Percentiles rank a stretch among this genome's conserved stretches.
phyloP scores from a whole-genome alignment of 2,888 invertebrate genomes.

The Andrena bucephala region DNA sequence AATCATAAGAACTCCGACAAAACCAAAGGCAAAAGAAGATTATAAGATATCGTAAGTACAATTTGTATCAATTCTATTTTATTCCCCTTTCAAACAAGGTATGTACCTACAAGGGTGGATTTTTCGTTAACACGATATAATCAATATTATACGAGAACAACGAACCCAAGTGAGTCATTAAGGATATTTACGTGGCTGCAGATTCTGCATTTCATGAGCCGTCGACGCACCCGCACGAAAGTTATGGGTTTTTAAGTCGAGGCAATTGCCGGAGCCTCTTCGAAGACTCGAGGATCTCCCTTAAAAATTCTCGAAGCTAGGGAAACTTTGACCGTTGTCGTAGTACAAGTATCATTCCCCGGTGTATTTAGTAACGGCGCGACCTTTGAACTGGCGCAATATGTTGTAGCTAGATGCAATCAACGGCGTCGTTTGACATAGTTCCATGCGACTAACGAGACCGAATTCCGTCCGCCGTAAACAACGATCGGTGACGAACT shows the following conservation, averaged over 20 bases:
- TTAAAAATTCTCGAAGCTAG: too few relatives aligned
- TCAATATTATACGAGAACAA: neutral
- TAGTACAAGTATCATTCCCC: neutral
- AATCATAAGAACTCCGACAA: too few relatives aligned
- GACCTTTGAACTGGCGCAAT: constrained; percentile 54
- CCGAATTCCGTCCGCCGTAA: constrained; percentile 22
- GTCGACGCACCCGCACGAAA: neutral
- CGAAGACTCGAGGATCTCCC: neutral
- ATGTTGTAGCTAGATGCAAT: constrained; percentile 68
- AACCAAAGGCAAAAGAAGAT: too few relatives aligned
- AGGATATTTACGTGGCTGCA: too few relatives aligned
- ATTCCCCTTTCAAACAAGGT: too few relatives aligned
- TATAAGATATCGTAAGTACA: too few relatives aligned
- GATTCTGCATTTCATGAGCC: neutral
- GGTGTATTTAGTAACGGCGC: neutral
- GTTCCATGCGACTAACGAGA: constrained; percentile 31
- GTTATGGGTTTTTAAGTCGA: constrained; percentile 14
- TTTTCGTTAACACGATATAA: too few relatives aligned
- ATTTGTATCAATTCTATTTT: too few relatives aligned
- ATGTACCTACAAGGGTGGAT: too few relatives aligned
- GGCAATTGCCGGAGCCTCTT: neutral
- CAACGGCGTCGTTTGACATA: constrained; percentile 63
- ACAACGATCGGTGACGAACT: constrained; percentile 27
- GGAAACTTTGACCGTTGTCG: neutral
- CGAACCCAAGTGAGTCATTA: neutral